Evolutionary conservation across 2,888 invertebrate species (phyloP).

Genomic region (Laspeyria flexula): DNA sequence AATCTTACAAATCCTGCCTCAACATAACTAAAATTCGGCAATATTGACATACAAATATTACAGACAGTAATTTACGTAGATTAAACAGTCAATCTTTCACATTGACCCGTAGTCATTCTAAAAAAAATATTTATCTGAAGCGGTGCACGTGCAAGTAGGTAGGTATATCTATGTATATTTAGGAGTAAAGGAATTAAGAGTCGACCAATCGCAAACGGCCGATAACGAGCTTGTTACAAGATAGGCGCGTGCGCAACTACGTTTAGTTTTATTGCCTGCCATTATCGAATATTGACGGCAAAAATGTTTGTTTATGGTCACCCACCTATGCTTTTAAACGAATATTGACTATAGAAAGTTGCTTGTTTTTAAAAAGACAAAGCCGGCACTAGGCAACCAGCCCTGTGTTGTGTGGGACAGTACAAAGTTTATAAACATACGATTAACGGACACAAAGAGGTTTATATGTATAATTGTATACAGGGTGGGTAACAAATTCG

Average conservation of each 20-base stretch:
- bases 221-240: conserved; percentile 63
- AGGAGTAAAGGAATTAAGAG: conserved; percentile 44
- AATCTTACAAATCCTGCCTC: too few relatives aligned
- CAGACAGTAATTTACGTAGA: conserved; percentile 19
- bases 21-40: too few relatives aligned
- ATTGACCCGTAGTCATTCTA: conserved; percentile 19
- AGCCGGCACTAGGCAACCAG: too few relatives aligned
- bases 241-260: conserved; percentile 58
- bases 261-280: conserved; percentile 57
- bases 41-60: not conserved
- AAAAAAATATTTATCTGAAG: conserved; percentile 28
- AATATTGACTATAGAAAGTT: too few relatives aligned
- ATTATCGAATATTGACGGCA: conserved; percentile 44
- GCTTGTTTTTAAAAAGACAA: too few relatives aligned
- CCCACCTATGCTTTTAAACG: conserved; percentile 13
- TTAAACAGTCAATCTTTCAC: conserved; percentile 9
- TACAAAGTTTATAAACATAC: too few relatives aligned
- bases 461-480: too few relatives aligned
- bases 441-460: too few relatives aligned
- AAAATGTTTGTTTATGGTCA: conserved; percentile 28
- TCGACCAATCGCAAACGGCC: conserved; percentile 57
- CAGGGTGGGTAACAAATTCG: too few relatives aligned
- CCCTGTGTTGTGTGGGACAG: too few relatives aligned
- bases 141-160: conserved; percentile 5
- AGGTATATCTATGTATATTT: conserved; percentile 33